Evolutionary conservation across 2,888 invertebrate genomes (phyloP).

Genomic region (Heliconius sara): DNA sequence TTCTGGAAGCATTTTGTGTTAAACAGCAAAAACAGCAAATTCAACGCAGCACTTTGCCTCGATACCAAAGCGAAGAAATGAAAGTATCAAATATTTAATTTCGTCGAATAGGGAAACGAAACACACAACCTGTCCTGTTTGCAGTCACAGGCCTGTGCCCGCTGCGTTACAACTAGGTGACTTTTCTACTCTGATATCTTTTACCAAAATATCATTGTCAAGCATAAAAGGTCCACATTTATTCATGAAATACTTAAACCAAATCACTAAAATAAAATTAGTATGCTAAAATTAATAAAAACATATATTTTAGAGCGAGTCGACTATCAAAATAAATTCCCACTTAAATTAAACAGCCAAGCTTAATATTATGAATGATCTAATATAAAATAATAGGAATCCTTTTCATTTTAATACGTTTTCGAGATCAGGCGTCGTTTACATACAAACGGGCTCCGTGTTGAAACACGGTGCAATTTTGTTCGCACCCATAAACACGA

Average conservation of each 20-base stretch:
- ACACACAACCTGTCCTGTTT: too few species aligned
- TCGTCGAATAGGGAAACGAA: too few species aligned
- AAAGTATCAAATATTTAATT: too few species aligned
- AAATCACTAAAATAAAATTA: slow-evolving; percentile 19
- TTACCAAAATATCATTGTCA: background rate
- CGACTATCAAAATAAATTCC: slow-evolving; percentile 30
- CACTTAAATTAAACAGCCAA: slow-evolving; percentile 32
- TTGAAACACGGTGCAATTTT: slow-evolving; percentile 61
- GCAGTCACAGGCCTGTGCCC: too few species aligned
- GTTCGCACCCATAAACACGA: slow-evolving; percentile 59
- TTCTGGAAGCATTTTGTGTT: too few species aligned
- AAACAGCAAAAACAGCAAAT: too few species aligned
- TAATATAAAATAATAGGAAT: slow-evolving; percentile 64
- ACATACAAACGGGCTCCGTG: slow-evolving; percentile 61
- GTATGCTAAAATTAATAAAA: slow-evolving; percentile 4
- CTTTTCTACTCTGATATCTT: background rate
- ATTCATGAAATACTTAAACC: background rate
- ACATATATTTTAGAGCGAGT: slow-evolving; percentile 12
- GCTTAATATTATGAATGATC: slow-evolving; percentile 39
- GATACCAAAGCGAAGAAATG: background rate
- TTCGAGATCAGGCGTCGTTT: slow-evolving; percentile 64
- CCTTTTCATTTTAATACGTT: slow-evolving; percentile 66
- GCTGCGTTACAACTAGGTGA: too few species aligned
- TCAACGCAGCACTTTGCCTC: too few species aligned
- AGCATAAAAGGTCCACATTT: background rate